Conservation (phyloP, 2,888 invertebrate genomes). For the Saturnia japonica region DNA sequence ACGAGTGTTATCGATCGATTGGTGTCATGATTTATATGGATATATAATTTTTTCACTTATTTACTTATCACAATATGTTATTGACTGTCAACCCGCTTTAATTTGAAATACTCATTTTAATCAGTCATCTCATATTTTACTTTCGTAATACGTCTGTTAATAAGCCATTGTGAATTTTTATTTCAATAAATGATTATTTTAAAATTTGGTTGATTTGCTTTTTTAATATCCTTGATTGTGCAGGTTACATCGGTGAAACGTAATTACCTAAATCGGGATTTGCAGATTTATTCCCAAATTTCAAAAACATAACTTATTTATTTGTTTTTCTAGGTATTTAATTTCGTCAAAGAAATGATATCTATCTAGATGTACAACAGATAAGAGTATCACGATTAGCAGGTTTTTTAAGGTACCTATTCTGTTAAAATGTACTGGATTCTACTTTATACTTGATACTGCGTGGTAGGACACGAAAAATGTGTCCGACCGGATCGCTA, state of each 20-base stretch:
- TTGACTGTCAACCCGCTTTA: neutral
- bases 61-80: neutral
- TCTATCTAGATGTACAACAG: neutral
- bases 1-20: neutral
- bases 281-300: too few relatives aligned
- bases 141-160: neutral
- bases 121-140: neutral
- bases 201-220: neutral
- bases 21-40: neutral
- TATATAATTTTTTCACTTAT: neutral
- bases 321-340: neutral
- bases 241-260: neutral
- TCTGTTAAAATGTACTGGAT: neutral
- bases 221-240: neutral
- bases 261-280: neutral
- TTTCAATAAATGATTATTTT: conserved; percentile 2
- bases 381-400: neutral
- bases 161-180: neutral
- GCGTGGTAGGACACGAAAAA: too few relatives aligned
- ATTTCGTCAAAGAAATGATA: neutral
- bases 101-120: conserved; percentile 1
- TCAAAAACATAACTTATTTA: too few relatives aligned
- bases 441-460: neutral
- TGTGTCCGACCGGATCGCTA: too few relatives aligned
- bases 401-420: neutral